Base-by-base conservation (phyloP, 2,797 vertebrate species). In the Scleropages formosus region DNA sequence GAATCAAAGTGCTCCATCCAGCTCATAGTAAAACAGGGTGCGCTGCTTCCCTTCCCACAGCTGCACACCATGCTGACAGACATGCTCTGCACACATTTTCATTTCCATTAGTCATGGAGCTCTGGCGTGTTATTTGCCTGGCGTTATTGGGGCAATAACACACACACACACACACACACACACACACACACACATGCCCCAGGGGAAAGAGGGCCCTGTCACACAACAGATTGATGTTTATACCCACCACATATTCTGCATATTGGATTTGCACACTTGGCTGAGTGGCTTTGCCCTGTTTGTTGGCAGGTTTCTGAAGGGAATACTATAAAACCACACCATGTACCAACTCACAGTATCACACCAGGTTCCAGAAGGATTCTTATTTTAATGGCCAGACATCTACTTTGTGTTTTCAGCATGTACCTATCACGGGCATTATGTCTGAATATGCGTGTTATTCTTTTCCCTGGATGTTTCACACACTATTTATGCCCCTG, bases 111-210 rank as follows among this genome's bases (percentile, higher is more conserved):
- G 66, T n/a, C 24, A 75, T 77, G 84, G 74, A 77, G 76, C 79
- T 77, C 79, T 82, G 84, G 84, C 82, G 79, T 82, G 82, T 80
- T 78, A 75, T 16, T 60, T 46, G 66, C 60, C 39, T 10, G n/a
- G 39, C 9, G 9, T 4, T 49, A 76, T 39, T 39, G 22, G 46
- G 12, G 60, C 46, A 26, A 47, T 9, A 16, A 27, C 20, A 15
- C 18, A 59, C 2, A 11, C 51, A 18, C n/a, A 13, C 4, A 26
- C 16, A 26, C n/a, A n/a, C n/a, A n/a, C n/a, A n/a, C 51, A 18
- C 11, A 15, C 4, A 18, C 18, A n/a, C n/a, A n/a, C n/a, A n/a
- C n/a, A n/a, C n/a, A n/a, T n/a, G n/a, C n/a, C 63, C 51, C 53
- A 13, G 13, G 59, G 49, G 68, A 56, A 13, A n/a, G 24, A 8